Conservation (phyloP, 2,888 invertebrate genomes). For the Brenthis daphne region DNA sequence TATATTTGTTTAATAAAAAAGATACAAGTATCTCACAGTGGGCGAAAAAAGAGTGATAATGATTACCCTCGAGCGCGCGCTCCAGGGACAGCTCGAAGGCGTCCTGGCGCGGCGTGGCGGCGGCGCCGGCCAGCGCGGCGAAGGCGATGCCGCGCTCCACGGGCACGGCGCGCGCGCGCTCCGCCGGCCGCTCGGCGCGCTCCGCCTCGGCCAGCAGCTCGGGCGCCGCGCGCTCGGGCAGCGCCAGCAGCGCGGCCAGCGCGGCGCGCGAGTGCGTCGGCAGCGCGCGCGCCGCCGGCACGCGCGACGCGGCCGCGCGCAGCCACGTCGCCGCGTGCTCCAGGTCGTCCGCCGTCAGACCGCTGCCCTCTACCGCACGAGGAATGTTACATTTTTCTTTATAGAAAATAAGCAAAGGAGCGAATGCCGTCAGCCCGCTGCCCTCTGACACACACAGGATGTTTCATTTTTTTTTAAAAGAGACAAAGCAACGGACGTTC, state of each 20-base stretch:
- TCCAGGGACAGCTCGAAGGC: constrained; percentile 97
- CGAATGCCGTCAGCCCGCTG: constrained; percentile 87
- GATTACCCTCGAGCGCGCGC: constrained; percentile 90
- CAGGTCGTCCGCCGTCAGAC: constrained; percentile 97
- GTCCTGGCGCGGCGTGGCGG: constrained; percentile 78
- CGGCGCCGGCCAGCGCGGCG: constrained; percentile 61
- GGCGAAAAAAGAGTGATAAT: no score
- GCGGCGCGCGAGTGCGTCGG: constrained; percentile 88
- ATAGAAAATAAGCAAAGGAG: no score
- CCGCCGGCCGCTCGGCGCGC: constrained; percentile 32
- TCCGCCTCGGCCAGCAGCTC: constrained; percentile 47
- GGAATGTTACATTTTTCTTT: no score
- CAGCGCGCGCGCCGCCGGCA: constrained; percentile 79
- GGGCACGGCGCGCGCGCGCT: constrained; percentile 49
- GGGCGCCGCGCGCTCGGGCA: constrained; percentile 84
- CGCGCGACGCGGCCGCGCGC: constrained; percentile 86
- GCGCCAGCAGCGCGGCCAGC: constrained; percentile 83
- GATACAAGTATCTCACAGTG: no score
- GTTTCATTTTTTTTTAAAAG: no score
- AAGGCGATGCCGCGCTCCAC: constrained; percentile 73
- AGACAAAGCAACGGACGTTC: no score
- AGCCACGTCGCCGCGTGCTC: constrained; percentile 94
- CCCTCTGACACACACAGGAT: no score
- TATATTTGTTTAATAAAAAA: no score
- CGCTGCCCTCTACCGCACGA: constrained; percentile 56